Base-by-base conservation (phyloP, 23 tunicate species). In the Phallusia fumigata region DNA sequence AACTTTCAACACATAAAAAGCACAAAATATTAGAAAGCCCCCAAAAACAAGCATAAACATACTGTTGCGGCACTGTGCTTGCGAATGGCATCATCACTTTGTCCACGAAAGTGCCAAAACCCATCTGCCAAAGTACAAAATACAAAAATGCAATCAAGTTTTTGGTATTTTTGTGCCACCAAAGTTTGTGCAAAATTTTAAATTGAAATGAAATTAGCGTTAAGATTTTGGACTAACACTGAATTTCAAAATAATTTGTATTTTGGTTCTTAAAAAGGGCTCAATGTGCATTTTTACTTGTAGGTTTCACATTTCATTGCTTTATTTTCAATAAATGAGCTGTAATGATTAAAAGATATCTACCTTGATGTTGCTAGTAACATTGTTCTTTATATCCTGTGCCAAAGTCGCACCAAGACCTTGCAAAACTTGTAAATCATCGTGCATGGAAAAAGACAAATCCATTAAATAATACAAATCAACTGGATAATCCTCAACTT, bases 391-490 rank as follows among this genome's bases (percentile, higher is more conserved):
- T 31, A 93, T 88, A 32, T 85, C 82, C 8, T 77, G 49, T 18
- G 88, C 98, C 77, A 93, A 79, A 32, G 52, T 79, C 50, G 65
- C 75, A 31, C 93, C 98, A 26, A 93, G 88, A 5, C 76, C 79
- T 51, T 93, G 85, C 44, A 79, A 52, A n/a, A 35, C 73, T 75
- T 80, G 84, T 65, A 93, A 74, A 84, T 93, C 98, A 58, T 93
- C 98, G 19, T 53, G 65, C 98, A 93, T 93, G 6, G 98, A 93
- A 65, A 80, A 76, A 8, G 98, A 93, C 35, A 93, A 78, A 51
- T 93, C 98, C 98, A 93, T 93, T 77, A 93, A 89, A 83, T 93
- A 93, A 81, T 93, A 93, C 69, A 93, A 79, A 74, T 93, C 98
- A 36, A 93, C 85, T 19, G 98, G 98, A 74, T 93, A 93, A 45